A percentile compares a stretch with the other conserved stretches of the same genome.
Conservation (phyloP, 2,113 vertebrate genomes). For the Daboia siamensis region DNA sequence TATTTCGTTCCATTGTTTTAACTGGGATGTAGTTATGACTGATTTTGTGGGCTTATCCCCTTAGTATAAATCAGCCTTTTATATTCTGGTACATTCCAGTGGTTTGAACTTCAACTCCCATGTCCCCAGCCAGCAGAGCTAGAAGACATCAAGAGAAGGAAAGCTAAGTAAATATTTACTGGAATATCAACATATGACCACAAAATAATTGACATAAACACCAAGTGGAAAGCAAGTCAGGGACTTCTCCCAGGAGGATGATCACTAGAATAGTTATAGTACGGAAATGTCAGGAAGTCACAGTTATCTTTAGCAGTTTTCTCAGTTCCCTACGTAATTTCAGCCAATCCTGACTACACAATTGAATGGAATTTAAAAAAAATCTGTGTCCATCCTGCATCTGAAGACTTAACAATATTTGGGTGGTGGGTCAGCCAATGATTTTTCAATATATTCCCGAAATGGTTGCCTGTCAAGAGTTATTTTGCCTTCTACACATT, state of each 20-base stretch:
- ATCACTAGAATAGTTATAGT: background rate
- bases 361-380: background rate
- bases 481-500: too few relatives aligned
- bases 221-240: background rate
- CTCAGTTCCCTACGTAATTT: background rate
- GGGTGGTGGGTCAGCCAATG: background rate
- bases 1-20: background rate
- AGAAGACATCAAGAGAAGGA: background rate
- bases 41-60: background rate
- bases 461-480: background rate
- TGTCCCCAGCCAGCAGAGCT: background rate
- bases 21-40: background rate
- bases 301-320: background rate
- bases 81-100: background rate
- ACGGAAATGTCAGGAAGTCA: background rate
- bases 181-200: background rate
- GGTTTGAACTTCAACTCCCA: background rate
- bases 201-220: background rate
- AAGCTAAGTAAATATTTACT: background rate
- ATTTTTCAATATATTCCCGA: background rate
- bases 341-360: background rate
- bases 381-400: background rate
- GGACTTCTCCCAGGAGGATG: background rate
- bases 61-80: background rate
- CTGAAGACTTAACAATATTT: background rate